Evolutionary conservation across 2,888 invertebrate species (phyloP), one percentile per base, ranked within the genome.

Genomic region (Aspidiotus destructor): DNA sequence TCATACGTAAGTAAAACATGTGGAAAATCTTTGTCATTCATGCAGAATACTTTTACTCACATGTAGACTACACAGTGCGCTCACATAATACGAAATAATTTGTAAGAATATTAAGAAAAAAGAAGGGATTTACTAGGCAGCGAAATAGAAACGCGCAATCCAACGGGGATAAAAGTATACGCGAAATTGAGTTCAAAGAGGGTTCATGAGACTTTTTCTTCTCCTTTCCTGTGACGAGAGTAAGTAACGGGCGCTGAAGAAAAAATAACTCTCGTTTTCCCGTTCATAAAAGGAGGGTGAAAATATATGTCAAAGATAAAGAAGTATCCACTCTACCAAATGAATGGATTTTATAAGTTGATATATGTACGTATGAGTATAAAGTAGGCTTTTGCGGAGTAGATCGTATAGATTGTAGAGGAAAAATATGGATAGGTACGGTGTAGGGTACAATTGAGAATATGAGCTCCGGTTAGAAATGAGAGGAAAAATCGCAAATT

Each of bases 221-320:
- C 17, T 54, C 52, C 55, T 5, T 16, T 7, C 16, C 17, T 58
- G 58, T 10, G 28, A 58, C 8, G 58, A 11, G 58, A 58, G 40
- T 40, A 55, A 17, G 28, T 13, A 28, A 58, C 16, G 58, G 40
- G 58, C 48, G 48, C 48, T n/a, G 11, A 40, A 58, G 58, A 58
- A 58, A 58, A 58, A 58, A 11, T 58, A 58, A 58, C 48, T 48
- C 28, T 28, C 48, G 48, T 48, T 13, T 6, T 3, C 3, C 3
- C 48, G 48, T 28, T 28, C 5, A 58, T 6, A 64, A 55, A 64
- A 54, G 64, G 55, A 58, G 65, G 65, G 65, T 65, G 28, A 65
- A 65, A 65, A 65, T 65, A 65, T 58, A 58, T 65, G 65, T 65
- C 42, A 65, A 42, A 65, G 65, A 57, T 57, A 58, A 65, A 65